phyloP scores from a whole-genome alignment of 2,113 vertebrate genomes.

The Nicator chloris region DNA sequence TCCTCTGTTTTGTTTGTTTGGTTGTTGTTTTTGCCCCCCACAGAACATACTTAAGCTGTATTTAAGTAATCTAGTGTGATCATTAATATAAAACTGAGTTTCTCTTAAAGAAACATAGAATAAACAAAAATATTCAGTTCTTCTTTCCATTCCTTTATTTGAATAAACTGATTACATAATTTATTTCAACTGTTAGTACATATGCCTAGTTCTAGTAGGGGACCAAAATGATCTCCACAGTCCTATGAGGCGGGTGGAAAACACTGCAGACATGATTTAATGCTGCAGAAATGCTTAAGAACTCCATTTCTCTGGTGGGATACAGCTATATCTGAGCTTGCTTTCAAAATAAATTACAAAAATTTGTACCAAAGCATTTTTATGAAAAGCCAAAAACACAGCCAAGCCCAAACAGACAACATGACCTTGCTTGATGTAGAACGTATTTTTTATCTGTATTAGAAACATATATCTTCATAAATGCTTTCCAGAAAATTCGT shows the following conservation, averaged over 20 bases:
- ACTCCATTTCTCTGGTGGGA: not conserved
- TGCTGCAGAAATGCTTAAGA: not conserved
- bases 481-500: not conserved
- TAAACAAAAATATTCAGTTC: not conserved
- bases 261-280: not conserved
- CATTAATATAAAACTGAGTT: not conserved
- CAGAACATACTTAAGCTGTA: not conserved
- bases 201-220: not conserved
- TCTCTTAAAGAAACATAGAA: not conserved
- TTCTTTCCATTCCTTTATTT: not conserved
- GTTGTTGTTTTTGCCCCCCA: accelerated
- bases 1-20: not conserved
- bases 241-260: not conserved
- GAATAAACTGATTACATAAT: not conserved
- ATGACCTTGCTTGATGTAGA: not conserved
- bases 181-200: not conserved
- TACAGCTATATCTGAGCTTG: not conserved
- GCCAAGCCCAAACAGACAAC: not conserved
- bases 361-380: not conserved
- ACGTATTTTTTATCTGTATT: not conserved
- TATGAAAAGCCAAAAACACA: conserved; percentile 6
- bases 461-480: not conserved
- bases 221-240: not conserved
- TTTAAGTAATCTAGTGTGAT: not conserved
- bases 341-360: not conserved